Evolutionary conservation across 2,888 invertebrate species (phyloP).

Genomic region (Caenorhabditis doughertyi): DNA sequence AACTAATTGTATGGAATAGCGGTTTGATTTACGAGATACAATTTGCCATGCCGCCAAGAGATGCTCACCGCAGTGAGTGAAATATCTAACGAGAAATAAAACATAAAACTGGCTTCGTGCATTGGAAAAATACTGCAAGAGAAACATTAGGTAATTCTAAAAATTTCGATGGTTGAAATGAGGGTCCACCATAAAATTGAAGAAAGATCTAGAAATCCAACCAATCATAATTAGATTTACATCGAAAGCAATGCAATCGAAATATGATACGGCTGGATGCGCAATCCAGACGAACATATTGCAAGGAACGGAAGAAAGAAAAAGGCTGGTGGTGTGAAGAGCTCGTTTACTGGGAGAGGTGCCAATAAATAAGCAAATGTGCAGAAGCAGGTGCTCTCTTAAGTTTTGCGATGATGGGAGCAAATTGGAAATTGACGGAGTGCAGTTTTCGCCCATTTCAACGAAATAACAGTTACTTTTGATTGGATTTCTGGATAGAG

Average conservation of each 20-base stretch:
- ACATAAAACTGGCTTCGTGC: no score
- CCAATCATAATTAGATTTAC: background rate
- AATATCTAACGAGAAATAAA: no score
- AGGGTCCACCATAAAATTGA: no score
- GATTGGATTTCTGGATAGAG: background rate
- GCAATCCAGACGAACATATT: slow-evolving; percentile 5
- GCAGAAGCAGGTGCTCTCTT: slow-evolving; percentile 57
- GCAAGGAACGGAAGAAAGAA: slow-evolving; percentile 25
- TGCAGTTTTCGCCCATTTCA: slow-evolving; percentile 1
- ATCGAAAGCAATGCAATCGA: background rate
- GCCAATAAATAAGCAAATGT: slow-evolving; percentile 63
- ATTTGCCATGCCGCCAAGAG: slow-evolving; percentile 14
- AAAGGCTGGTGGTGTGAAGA: slow-evolving; percentile 41
- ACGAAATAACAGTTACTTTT: background rate
- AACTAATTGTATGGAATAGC: slow-evolving; percentile 23
- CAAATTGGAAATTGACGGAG: slow-evolving; percentile 45
- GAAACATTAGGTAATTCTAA: no score
- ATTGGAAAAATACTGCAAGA: no score
- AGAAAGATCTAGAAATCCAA: no score
- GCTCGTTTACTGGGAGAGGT: slow-evolving; percentile 37
- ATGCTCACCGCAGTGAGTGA: background rate
- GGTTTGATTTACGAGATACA: slow-evolving; percentile 42
- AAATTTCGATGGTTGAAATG: no score
- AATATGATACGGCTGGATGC: background rate
- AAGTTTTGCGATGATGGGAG: slow-evolving; percentile 50